These are phyloP conservation scores for Eospalax fontanierii DNA, from an alignment of 2,797 vertebrate species.

Conservation along the genomic window DNA sequence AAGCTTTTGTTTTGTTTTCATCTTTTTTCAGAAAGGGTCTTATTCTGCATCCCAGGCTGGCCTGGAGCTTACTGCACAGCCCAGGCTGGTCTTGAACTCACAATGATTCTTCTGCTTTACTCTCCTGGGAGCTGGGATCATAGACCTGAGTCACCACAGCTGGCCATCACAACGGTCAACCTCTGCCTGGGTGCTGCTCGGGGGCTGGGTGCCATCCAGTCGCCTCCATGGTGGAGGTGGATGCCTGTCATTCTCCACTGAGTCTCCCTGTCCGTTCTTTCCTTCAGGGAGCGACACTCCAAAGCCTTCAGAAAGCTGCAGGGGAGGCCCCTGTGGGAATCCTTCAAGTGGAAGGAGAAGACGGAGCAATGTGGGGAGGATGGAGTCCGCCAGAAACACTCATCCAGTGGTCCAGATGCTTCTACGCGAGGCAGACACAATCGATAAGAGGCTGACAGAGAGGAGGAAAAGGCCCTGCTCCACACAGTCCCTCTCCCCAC, in stretches of 20 bases:
- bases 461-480: neutral
- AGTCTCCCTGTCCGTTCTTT: neutral
- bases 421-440: conserved; percentile 9
- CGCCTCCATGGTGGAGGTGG: neutral
- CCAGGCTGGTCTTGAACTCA: neutral
- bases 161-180: neutral
- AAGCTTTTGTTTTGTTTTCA: neutral
- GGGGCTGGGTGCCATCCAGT: neutral
- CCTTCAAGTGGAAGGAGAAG: no score
- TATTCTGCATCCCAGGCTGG: no score
- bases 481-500: neutral
- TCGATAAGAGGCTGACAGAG: neutral
- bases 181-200: neutral
- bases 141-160: neutral
- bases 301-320: neutral
- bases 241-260: neutral
- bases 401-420: neutral
- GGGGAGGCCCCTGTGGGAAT: neutral
- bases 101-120: neutral
- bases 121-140: neutral
- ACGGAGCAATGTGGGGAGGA: neutral
- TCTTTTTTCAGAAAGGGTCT: no score
- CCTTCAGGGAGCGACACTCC: neutral
- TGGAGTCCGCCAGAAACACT: neutral
- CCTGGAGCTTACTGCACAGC: no score